Evolutionary conservation across 2,113 vertebrate species (phyloP).

Genomic region (Spermophilus dauricus): DNA sequence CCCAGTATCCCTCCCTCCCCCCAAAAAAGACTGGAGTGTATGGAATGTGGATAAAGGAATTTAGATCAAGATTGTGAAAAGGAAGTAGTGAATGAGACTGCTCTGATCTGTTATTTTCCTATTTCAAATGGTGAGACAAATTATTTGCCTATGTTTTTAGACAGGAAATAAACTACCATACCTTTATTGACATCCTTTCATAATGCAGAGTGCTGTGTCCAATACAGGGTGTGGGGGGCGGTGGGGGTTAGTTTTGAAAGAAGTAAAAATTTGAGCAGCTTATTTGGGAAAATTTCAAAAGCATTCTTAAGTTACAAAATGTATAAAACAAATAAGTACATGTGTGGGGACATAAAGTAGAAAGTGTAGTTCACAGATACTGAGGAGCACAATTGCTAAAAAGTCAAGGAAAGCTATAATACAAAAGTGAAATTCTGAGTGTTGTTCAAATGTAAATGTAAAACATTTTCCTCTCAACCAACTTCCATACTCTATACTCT

Average conservation of each 20-base stretch:
- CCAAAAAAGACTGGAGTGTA: no score
- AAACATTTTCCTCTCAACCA: constrained; percentile 52
- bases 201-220: not conserved
- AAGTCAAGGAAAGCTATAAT: not conserved
- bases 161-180: not conserved
- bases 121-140: not conserved
- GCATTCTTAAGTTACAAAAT: not conserved
- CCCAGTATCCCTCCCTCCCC: no score
- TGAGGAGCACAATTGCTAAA: not conserved
- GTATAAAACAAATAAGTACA: not conserved
- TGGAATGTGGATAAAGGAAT: constrained; percentile 8
- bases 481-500: not conserved
- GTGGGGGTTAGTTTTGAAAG: not conserved
- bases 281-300: not conserved
- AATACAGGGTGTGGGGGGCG: not conserved
- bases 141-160: not conserved
- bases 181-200: not conserved
- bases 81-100: not conserved
- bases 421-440: not conserved
- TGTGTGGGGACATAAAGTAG: not conserved
- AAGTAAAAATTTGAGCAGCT: constrained; percentile 39
- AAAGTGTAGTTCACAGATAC: not conserved
- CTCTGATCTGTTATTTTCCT: constrained; percentile 20
- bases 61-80: constrained; percentile 37
- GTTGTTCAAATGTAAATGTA: not conserved